phyloP scores from a whole-genome alignment of 2,888 invertebrate species.

The Polymixis lichenea region DNA sequence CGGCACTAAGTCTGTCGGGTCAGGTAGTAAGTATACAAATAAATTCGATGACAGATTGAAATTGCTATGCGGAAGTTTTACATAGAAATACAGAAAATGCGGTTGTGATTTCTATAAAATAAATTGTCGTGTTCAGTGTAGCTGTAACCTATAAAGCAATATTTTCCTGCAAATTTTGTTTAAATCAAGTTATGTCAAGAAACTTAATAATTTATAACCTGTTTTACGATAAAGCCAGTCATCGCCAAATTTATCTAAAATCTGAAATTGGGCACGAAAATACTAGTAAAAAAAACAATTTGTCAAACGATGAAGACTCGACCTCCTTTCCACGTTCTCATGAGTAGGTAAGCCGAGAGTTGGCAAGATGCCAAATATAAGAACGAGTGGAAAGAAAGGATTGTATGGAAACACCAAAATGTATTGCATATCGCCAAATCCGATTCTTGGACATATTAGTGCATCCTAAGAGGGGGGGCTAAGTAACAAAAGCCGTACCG shows the following conservation, averaged over 20 bases:
- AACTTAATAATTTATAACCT: neutral
- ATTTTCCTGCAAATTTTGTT: neutral
- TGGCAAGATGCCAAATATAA: constrained; percentile 20
- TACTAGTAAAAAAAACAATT: constrained; percentile 2
- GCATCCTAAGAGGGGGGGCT: neutral
- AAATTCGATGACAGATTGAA: neutral
- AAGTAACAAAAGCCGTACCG: too few relatives aligned
- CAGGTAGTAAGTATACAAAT: too few relatives aligned
- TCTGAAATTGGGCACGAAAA: constrained; percentile 3
- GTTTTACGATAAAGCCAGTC: neutral
- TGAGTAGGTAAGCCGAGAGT: constrained; percentile 1
- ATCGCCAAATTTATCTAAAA: neutral
- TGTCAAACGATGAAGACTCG: neutral
- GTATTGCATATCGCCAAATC: neutral
- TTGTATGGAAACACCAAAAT: neutral
- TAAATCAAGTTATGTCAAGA: neutral
- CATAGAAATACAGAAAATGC: too few relatives aligned
- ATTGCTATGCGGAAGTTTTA: neutral
- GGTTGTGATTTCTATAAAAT: neutral
- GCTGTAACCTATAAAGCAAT: neutral
- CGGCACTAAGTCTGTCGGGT: too few relatives aligned
- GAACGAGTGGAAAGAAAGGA: constrained; percentile 16
- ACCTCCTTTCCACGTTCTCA: constrained; percentile 15
- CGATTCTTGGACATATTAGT: neutral
- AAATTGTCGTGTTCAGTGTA: neutral